phyloP scores from a whole-genome alignment of 2,888 invertebrate species.

The Apamea monoglypha region DNA sequence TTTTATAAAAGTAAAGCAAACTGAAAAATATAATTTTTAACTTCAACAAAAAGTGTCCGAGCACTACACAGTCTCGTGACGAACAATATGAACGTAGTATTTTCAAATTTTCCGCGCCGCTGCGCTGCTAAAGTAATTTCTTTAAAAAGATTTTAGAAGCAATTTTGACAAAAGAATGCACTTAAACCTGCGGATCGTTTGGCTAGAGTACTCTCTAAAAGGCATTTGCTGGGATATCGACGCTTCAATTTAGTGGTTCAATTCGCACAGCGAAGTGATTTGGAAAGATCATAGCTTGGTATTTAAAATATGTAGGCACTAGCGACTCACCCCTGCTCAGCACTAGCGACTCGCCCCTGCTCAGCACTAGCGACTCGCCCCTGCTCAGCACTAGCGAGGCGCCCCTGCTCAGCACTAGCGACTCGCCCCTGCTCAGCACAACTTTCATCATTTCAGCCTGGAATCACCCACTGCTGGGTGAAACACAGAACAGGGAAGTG shows the following conservation, averaged over 20 bases:
- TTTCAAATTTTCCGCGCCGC: constrained; percentile 65
- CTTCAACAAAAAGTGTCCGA: constrained; percentile 36
- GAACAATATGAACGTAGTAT: constrained; percentile 59
- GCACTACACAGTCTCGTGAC: constrained; percentile 25
- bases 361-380: too few species aligned
- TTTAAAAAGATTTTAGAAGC: constrained; percentile 69
- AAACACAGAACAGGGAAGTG: too few species aligned
- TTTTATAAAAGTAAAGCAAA: constrained; percentile 34
- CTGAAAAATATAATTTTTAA: constrained; percentile 21
- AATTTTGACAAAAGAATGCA: constrained; percentile 75
- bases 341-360: neutral
- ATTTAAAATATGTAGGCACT: neutral
- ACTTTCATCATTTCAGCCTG: too few species aligned
- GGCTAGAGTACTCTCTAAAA: constrained; percentile 69
- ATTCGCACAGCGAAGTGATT: constrained; percentile 15
- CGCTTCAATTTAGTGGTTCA: constrained; percentile 31
- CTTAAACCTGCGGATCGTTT: constrained; percentile 68
- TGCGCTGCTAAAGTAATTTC: constrained; percentile 63
- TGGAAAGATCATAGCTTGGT: neutral
- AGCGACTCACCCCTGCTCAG: neutral
- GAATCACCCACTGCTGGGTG: too few species aligned
- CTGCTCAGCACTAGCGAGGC: too few species aligned
- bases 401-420: too few species aligned
- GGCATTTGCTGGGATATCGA: constrained; percentile 64
- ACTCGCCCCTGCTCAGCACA: too few species aligned